Evolutionary conservation across 1,140 invertebrate species (phyloP).

Genomic region (Metopolophium dirhodum): DNA sequence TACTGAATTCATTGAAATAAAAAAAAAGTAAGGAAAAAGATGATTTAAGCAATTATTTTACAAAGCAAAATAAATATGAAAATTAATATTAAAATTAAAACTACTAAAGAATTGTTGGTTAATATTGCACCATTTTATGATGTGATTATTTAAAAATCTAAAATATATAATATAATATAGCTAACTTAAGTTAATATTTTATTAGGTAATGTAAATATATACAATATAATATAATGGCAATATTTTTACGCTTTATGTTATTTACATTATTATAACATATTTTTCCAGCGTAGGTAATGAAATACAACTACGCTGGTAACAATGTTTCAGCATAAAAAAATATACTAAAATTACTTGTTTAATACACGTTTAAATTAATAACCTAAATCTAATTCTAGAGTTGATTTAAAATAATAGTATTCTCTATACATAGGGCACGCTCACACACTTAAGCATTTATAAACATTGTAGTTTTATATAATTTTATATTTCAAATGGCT

Average conservation of each 20-base stretch:
- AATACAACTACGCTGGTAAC: slow-evolving; percentile 48
- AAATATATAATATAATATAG: background rate
- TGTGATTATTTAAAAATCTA: slow-evolving; percentile 46
- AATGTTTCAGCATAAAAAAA: slow-evolving; percentile 53
- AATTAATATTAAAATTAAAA: background rate
- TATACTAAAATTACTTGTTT: slow-evolving; percentile 48
- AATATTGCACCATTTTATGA: slow-evolving; percentile 55
- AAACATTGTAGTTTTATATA: slow-evolving; percentile 25
- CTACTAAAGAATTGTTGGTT: slow-evolving; percentile 40
- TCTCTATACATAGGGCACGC: slow-evolving; percentile 52
- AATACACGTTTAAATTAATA: slow-evolving; percentile 24
- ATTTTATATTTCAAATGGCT: slow-evolving; percentile 40
- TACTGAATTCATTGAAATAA: slow-evolving; percentile 14
- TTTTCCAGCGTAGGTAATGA: slow-evolving; percentile 22
- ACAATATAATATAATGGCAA: slow-evolving; percentile 48
- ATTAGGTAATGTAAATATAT: slow-evolving; percentile 47
- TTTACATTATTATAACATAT: slow-evolving; percentile 55
- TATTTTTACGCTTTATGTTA: slow-evolving; percentile 39
- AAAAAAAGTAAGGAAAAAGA: slow-evolving; percentile 10
- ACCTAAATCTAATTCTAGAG: slow-evolving; percentile 35
- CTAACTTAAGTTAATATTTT: slow-evolving; percentile 44
- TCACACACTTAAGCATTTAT: slow-evolving; percentile 51
- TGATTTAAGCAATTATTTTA: slow-evolving; percentile 44
- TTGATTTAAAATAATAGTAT: slow-evolving; percentile 45
- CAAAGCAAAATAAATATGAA: slow-evolving; percentile 48